Evolutionary conservation across 2,113 vertebrate genomes (phyloP), one percentile per base, ranked within the genome.

Genomic region (Menura novaehollandiae): DNA sequence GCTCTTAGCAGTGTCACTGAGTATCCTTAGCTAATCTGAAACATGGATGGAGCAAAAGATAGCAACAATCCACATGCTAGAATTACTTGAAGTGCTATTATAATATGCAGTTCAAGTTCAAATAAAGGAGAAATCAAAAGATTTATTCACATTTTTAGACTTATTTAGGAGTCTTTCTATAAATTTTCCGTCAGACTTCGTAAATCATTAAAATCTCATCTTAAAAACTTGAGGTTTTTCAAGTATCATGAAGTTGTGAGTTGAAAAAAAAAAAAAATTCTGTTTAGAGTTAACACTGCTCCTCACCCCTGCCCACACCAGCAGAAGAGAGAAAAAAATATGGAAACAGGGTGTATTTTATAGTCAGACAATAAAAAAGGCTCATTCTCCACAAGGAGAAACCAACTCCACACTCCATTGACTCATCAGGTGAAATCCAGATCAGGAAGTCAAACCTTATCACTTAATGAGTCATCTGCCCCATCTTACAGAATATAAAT

Each of bases 21-120:
- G 10, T 41, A 33, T 20, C 74, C 68, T 86, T 33, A 56, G 28
- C 26, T 75, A 11, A 62, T 27, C 20, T 71, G 60, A 83, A 92
- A 67, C 5, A 41, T 3, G 1, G 1, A 11, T 21, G 6, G 8
- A 55, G 46, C n/a, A 41, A 51, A 85, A 74, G 26, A 53, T 0
- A 69, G 30, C 22, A 43, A 75, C 58, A 8, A 64, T 21, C 21
- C 39, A 82, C 6, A 17, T 30, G 35, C 43, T 20, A 18, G 13
- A 52, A 49, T 53, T 67, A 74, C 10, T 24, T n/a, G 3, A 43
- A 55, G 12, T 32, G 47, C 9, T 22, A 72, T 33, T 64, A 19
- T 9, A 73, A 76, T 5, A 69, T 1, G 11, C 24, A 85, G 19
- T n/a, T 88, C 33, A 63, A 71, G 16, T 51, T 71, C 71, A 67